Base-by-base conservation (phyloP, 2,113 vertebrate genomes). In the Laticauda colubrina region DNA sequence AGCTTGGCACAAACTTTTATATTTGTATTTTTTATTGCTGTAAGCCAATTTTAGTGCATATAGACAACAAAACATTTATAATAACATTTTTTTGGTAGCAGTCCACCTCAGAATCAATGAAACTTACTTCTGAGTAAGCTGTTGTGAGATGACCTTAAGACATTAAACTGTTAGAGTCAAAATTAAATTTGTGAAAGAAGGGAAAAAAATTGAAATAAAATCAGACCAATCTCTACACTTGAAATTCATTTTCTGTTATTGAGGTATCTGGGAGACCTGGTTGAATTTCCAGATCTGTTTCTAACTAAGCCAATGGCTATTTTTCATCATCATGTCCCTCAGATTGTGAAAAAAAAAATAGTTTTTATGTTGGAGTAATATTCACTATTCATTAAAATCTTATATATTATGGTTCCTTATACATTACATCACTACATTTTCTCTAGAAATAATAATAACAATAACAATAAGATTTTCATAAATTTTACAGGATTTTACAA, bases 171-270 rank as follows among this genome's bases (percentile, higher is more conserved):
- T 18, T 64, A 7, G 23, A 57, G 45, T 75, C 75, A 87, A 34
- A 54, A 14, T 21, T 89, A 92, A 2, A 89, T 94, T 90, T 90
- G 4, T 57, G 89, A 93, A 92, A 34, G 6, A 90, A 93, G 91
- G 90, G 34, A 87, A 96, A 23, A 43, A 1, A 94, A 89, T 89
- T 94, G 91, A 96, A 97, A 95, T 48, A 88, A 93, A 90, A 81
- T 18, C 69, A 94, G 86, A 5, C 0, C 94, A 51, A 96, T 61
- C 26, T 88, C 64, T 96, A 88, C 88, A 87, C 85, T 89, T 87
- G 88, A 94, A 93, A 94, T 91, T 5, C 93, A 6, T 3, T 5
- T 88, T 89, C 85, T 90, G 3, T 95, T 95, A 92, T 39, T 89
- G 91, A 93, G 86, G 94, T 94, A 81, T 81, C 0, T 3, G 39